A percentile compares a stretch with the other conserved stretches of the same genome.
Conservation (phyloP, 2,113 vertebrate species). For the human region GRCh38 chr7:133679501-133680000, state of each 20-base stretch:
- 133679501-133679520: rapidly evolving
- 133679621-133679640: not conserved
- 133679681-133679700: not conserved
- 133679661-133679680: not conserved
- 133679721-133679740: not conserved
- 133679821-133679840: too few relatives aligned
- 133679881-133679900: not conserved
- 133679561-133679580: not conserved
- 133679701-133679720: not conserved
- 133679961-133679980: not conserved
- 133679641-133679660: not conserved
- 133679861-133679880: not conserved
- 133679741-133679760: not conserved
- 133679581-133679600: not conserved
- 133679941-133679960: not conserved
- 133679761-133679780: not conserved
- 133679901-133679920: not conserved
- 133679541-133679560: not conserved
- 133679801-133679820: not conserved
- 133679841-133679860: not conserved
- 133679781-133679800: not conserved
- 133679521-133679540: not conserved
- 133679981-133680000: not conserved
- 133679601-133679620: not conserved
- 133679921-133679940: not conserved